Evolutionary conservation across 2,113 vertebrate genomes (phyloP), one percentile per base, ranked within the genome.

Genomic region (Apistogramma diplotaenia): DNA sequence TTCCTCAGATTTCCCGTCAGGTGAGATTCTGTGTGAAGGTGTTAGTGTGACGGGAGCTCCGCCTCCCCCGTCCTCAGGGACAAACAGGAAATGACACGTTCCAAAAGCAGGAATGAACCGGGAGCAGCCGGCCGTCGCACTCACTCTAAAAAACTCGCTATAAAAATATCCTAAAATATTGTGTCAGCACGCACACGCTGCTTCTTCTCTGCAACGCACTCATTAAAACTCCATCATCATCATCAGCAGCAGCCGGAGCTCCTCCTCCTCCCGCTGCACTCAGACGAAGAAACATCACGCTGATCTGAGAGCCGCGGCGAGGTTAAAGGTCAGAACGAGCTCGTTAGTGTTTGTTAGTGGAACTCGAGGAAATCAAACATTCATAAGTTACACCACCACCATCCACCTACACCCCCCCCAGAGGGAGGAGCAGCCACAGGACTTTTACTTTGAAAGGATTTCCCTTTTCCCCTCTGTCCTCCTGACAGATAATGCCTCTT

Each of bases 361-460:
- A 67, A 67, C 37, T 65, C 13, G 40, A 43, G 40, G 4, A 43
- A 67, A 21, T 27, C 27, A 67, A 67, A 27, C 13, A 43, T 40
- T 67, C 61, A n/a, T n/a, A 51, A 19, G 19, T 67, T 46, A 67
- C 18, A 19, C 40, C 40, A 4, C 13, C 40, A 40, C 12, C 37
- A 13, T 13, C 12, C 11, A 43, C 12, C 40, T 13, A 43, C 40
- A 15, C 13, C 4, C 40, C 16, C 61, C 18, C 61, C 37, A 51
- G 6, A 51, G 46, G 6, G 46, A 15, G 40, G 12, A 67, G 23
- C 61, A 46, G 21, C 61, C 37, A 67, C 61, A 67, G 11, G 61
- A 23, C 21, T 27, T 86, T 88, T 82, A 86, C 58, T 91, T 58
- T 84, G 76, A 86, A 82, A 86, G 67, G 76, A 60, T 46, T 59